Evolutionary conservation across 2,888 invertebrate genomes (phyloP).

Genomic region (Tachina lurida): DNA sequence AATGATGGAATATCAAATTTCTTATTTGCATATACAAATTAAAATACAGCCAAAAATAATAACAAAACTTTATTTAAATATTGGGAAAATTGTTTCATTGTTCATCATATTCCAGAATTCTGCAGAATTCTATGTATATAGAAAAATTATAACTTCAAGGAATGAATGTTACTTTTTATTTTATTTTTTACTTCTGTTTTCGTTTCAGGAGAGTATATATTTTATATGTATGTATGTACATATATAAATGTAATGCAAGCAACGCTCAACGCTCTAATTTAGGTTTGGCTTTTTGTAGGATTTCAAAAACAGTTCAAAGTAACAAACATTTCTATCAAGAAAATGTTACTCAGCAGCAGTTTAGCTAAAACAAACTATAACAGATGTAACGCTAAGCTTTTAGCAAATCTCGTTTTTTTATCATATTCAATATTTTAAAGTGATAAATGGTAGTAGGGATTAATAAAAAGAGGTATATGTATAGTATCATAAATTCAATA

Average conservation of each 20-base stretch:
- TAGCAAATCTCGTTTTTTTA: background rate
- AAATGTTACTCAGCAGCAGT: background rate
- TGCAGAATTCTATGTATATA: too few species aligned
- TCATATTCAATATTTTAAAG: constrained; percentile 51
- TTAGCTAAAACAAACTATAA: background rate
- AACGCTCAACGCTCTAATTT: too few species aligned
- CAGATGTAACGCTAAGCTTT: constrained; percentile 60
- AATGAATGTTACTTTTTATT: too few species aligned
- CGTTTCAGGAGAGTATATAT: too few species aligned
- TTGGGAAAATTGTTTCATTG: constrained; percentile 56
- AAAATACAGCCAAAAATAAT: constrained; percentile 62
- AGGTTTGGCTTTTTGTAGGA: too few species aligned
- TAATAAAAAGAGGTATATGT: constrained; percentile 66
- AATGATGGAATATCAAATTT: constrained; percentile 75
- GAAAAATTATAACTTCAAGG: too few species aligned
- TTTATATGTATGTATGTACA: too few species aligned
- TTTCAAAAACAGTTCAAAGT: background rate
- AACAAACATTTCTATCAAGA: background rate
- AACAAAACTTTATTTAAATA: background rate
- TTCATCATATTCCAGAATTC: background rate
- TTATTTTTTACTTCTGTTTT: too few species aligned
- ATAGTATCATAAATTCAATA: constrained; percentile 57
- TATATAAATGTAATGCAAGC: background rate
- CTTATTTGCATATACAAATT: constrained; percentile 77
- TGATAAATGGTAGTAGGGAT: constrained; percentile 74